Evolutionary conservation across 1,140 invertebrate species (phyloP).

Genomic region (Aethina tumida): DNA sequence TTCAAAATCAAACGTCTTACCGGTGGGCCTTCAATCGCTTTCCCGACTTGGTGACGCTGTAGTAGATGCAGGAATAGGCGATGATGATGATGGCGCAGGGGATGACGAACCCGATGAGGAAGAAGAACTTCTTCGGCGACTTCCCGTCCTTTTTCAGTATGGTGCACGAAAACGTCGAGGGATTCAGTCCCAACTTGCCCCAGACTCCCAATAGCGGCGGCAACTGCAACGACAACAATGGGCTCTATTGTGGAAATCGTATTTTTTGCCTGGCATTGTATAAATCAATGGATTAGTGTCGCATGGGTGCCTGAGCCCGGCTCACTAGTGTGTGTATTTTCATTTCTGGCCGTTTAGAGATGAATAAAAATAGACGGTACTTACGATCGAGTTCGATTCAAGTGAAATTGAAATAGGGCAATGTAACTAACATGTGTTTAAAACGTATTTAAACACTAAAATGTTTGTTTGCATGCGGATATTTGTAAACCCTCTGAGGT

Average conservation of each 20-base stretch:
- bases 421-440: too few relatives aligned
- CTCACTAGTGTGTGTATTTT: too few relatives aligned
- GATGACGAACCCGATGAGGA: slow-evolving; percentile 70
- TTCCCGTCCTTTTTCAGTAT: slow-evolving; percentile 64
- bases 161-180: slow-evolving; percentile 73
- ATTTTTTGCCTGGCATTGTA: too few relatives aligned
- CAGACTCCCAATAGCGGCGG: slow-evolving; percentile 71
- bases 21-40: slow-evolving; percentile 56
- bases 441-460: too few relatives aligned
- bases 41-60: slow-evolving; percentile 61
- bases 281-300: too few relatives aligned
- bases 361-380: too few relatives aligned
- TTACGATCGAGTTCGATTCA: too few relatives aligned
- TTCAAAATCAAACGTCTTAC: slow-evolving; percentile 35
- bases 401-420: too few relatives aligned
- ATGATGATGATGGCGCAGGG: slow-evolving; percentile 73
- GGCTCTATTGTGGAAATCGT: neutral
- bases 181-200: slow-evolving; percentile 69
- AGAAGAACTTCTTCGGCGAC: slow-evolving; percentile 79
- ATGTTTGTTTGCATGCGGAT: too few relatives aligned
- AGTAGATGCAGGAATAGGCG: slow-evolving; percentile 79
- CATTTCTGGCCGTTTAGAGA: too few relatives aligned
- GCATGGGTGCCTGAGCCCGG: too few relatives aligned
- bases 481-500: too few relatives aligned
- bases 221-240: slow-evolving; percentile 46